Evolutionary conservation across 2,113 vertebrate species (phyloP), one percentile per base, ranked within the genome.

Genomic region (Colistium nudipinnis): DNA sequence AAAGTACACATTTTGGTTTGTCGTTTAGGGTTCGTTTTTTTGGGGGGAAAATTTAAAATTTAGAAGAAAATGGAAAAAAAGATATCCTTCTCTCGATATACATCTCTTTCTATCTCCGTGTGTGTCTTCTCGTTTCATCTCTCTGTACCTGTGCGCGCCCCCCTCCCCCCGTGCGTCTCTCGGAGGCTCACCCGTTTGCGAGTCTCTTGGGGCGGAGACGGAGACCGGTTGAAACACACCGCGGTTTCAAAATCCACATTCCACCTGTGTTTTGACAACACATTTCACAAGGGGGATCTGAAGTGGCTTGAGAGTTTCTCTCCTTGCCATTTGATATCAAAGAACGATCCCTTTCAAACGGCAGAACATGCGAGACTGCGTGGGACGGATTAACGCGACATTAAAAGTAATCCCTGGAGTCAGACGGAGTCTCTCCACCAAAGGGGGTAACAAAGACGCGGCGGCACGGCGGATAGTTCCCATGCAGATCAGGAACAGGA

Each of bases 221-320:
- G 47, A 78, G 88, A 89, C 89, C 88, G 82, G 75, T 84, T 89
- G 70, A 72, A 91, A 82, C 36, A 77, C 78, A 86, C 78, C 67
- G 61, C 70, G 82, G 70, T 90, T 87, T 74, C 65, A 72, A 72
- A 84, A 76, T 87, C 90, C 78, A 68, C 86, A 84, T 88, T 91
- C 76, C 90, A 78, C 71, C 74, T 65, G 71, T 90, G 81, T 93
- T 93, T 94, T 94, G 94, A 94, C 85, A 93, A 91, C 90, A 94
- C 78, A 79, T 80, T 82, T 63, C 80, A 66, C 88, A 80, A 80
- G 66, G 83, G 70, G 70, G 77, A 88, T 91, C 91, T 90, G 82
- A 92, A 85, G 91, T 74, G 84, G 83, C 88, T 92, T 91, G 87
- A 88, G 81, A 90, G 73, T 90, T 90, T 90, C 88, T 92, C 80